phyloP scores from a whole-genome alignment of 1,140 invertebrate species.

The Pseudomyrmex concolor region DNA sequence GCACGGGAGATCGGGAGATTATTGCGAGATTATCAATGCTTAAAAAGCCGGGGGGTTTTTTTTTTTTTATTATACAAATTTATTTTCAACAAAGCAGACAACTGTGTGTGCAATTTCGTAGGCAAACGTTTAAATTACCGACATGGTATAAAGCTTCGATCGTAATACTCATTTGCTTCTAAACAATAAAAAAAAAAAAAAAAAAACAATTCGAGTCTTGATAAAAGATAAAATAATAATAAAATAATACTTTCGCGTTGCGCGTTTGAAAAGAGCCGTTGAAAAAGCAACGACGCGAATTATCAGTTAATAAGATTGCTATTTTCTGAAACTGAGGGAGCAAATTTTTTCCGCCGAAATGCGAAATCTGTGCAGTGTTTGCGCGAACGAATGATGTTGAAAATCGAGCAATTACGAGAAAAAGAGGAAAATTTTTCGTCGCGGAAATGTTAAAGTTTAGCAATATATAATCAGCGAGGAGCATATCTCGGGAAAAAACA shows the following conservation, averaged over 20 bases:
- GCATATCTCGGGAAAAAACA: neutral
- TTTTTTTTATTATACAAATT: neutral
- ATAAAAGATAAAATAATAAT: neutral
- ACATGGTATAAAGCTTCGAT: too few relatives aligned
- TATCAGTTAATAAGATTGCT: neutral
- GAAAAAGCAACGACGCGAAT: neutral
- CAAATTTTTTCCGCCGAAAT: neutral
- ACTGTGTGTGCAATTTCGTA: conserved; percentile 22
- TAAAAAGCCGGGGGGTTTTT: neutral
- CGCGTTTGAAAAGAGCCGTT: neutral
- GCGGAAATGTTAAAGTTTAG: neutral
- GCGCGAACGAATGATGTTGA: neutral
- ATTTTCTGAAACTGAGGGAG: neutral
- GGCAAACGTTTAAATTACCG: conserved; percentile 21
- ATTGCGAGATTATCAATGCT: neutral
- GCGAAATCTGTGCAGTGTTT: neutral
- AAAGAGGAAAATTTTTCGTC: conserved; percentile 5
- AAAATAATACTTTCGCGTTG: conserved; percentile 3
- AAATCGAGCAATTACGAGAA: neutral
- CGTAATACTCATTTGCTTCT: conserved; percentile 19
- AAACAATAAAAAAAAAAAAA: neutral
- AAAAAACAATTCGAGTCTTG: conserved; percentile 7
- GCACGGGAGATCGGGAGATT: neutral
- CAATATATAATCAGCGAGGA: neutral
- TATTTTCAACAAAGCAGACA: conserved; percentile 14